phyloP scores from a whole-genome alignment of 2,888 invertebrate species.

The Agapetus fuscipes region DNA sequence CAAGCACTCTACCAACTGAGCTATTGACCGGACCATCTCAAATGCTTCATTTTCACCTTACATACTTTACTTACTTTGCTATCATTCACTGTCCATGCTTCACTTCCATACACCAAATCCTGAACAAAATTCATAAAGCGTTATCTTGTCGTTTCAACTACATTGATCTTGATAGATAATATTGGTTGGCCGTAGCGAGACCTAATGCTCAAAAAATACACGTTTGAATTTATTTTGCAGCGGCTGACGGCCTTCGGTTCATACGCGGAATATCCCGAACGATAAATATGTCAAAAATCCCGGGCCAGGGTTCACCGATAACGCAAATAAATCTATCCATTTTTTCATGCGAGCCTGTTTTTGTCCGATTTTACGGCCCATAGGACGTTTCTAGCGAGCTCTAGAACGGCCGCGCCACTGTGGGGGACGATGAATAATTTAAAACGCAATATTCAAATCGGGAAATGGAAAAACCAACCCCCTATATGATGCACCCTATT shows the following conservation, averaged over 20 bases:
- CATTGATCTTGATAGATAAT: no score
- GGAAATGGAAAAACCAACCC: no score
- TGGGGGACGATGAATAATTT: neutral
- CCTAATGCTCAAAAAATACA: conserved; percentile 2
- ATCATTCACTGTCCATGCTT: no score
- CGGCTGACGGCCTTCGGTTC: conserved; percentile 20
- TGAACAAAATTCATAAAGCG: no score
- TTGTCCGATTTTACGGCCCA: conserved; percentile 11
- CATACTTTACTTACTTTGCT: no score
- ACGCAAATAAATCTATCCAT: conserved; percentile 21
- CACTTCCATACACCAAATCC: no score
- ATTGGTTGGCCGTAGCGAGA: neutral
- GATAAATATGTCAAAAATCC: conserved; percentile 20
- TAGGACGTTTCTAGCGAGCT: conserved; percentile 2
- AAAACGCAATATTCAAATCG: no score
- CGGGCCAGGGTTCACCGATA: conserved; percentile 23
- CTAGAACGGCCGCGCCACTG: neutral
- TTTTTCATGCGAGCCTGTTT: conserved; percentile 8
- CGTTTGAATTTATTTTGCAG: conserved; percentile 19
- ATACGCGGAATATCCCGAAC: conserved; percentile 19
- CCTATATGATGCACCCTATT: no score
- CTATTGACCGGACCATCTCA: no score
- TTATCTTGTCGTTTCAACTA: no score
- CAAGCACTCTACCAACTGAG: no score
- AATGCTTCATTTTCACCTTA: no score